phyloP scores from a whole-genome alignment of 2,113 vertebrate species.

The Leptobrachium leishanense region DNA sequence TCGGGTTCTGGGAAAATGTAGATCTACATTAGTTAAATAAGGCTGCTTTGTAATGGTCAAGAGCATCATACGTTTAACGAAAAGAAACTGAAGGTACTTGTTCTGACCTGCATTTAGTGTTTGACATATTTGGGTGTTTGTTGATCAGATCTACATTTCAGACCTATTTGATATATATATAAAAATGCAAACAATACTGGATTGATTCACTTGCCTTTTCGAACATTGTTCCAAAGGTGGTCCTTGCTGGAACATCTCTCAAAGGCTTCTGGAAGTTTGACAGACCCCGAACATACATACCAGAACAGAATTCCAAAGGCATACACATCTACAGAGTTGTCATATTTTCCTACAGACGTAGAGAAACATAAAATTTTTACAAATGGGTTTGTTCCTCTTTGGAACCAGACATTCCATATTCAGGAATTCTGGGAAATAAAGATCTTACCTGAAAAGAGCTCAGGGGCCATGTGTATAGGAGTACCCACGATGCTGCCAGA shows the following conservation, averaged over 20 bases:
- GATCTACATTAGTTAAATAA: too few relatives aligned
- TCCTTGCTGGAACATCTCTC: constrained; percentile 97
- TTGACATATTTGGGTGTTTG: too few relatives aligned
- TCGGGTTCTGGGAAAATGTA: too few relatives aligned
- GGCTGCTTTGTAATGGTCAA: too few relatives aligned
- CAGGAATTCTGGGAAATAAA: neutral
- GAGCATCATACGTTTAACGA: too few relatives aligned
- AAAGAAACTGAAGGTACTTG: too few relatives aligned
- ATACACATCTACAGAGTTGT: constrained; percentile 96
- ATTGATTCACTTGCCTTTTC: constrained; percentile 75
- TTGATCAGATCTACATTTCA: too few relatives aligned
- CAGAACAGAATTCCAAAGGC: constrained; percentile 99
- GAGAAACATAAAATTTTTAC: neutral
- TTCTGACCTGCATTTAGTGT: too few relatives aligned
- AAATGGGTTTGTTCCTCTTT: neutral
- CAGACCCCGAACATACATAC: constrained; percentile 94
- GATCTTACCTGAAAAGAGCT: constrained; percentile 90
- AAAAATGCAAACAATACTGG: too few relatives aligned
- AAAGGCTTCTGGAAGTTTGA: constrained; percentile 95
- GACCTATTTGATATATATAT: too few relatives aligned
- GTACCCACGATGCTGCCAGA: constrained; percentile 98
- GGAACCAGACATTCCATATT: neutral
- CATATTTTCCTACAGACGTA: constrained; percentile 83
- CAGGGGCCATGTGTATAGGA: constrained; percentile 97
- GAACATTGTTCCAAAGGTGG: constrained; percentile 96